phyloP scores from a whole-genome alignment of 2,113 vertebrate species.

The Myotis lucifugus region DNA sequence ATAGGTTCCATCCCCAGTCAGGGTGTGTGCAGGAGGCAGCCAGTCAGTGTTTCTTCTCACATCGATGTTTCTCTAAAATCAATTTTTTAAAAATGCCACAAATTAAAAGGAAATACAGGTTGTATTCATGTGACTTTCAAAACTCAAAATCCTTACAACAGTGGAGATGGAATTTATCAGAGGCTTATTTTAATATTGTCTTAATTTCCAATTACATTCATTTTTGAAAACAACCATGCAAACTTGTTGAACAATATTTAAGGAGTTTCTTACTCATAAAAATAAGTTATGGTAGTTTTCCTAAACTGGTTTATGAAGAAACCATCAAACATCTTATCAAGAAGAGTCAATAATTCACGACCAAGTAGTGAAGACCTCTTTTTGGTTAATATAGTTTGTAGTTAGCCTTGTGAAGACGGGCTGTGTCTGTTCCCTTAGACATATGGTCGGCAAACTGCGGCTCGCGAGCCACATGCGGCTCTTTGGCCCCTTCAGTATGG shows the following conservation, averaged over 20 bases:
- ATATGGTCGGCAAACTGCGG: background rate
- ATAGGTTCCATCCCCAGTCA: background rate
- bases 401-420: background rate
- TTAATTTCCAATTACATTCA: background rate
- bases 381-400: background rate
- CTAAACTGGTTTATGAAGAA: background rate
- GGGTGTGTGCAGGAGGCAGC: background rate
- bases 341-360: background rate
- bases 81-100: background rate
- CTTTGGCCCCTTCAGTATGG: too few relatives aligned
- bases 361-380: background rate
- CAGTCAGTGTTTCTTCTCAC: background rate
- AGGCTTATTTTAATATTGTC: background rate
- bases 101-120: background rate
- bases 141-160: constrained; percentile 16
- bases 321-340: constrained; percentile 4
- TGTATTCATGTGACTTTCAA: background rate
- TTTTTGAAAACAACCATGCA: constrained; percentile 5
- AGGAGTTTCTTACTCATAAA: constrained; percentile 16
- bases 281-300: constrained; percentile 5
- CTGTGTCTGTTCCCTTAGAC: background rate
- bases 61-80: background rate
- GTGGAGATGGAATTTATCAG: background rate
- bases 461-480: too few relatives aligned
- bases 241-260: background rate